Percentiles rank a stretch among this genome's conserved stretches.
phyloP scores from a whole-genome alignment of 2,113 vertebrate species.

The Paratilapia polleni region DNA sequence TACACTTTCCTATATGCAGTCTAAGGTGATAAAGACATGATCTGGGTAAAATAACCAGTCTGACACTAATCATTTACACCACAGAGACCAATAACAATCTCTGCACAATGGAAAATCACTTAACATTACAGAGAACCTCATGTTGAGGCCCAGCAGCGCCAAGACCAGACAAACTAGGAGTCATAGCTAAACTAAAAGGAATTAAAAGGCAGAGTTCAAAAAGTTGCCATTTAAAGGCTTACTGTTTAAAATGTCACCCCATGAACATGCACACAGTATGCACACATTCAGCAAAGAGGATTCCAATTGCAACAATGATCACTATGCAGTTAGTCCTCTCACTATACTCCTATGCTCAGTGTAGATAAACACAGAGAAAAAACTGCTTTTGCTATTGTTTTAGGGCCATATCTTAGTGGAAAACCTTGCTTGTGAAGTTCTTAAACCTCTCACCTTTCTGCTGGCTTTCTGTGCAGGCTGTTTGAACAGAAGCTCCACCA shows the following conservation, averaged over 20 bases:
- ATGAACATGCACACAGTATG: not conserved
- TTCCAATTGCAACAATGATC: slow-evolving; percentile 10
- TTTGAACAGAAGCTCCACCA: slow-evolving; percentile 78
- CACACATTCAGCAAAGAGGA: not conserved
- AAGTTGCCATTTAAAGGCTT: not conserved
- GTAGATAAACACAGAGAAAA: not conserved
- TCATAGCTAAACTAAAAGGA: not conserved
- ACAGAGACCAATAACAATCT: not conserved
- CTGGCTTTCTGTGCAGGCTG: slow-evolving; percentile 51
- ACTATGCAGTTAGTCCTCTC: slow-evolving; percentile 2
- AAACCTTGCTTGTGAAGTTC: not conserved
- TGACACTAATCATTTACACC: slow-evolving; percentile 50
- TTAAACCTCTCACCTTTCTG: slow-evolving; percentile 65
- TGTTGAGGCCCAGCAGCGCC: slow-evolving; percentile 1
- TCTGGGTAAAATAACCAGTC: slow-evolving; percentile 38
- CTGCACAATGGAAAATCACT: slow-evolving; percentile 32
- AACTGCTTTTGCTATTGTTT: not conserved
- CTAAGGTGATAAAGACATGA: slow-evolving; percentile 25
- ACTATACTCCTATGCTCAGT: not conserved
- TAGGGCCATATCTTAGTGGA: not conserved
- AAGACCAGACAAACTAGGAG: slow-evolving; percentile 19
- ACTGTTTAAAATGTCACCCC: not conserved
- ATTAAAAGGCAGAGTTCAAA: not conserved
- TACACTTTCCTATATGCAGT: not conserved
- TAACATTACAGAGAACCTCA: slow-evolving; percentile 45